Evolutionary conservation across 1,140 invertebrate genomes (phyloP).

Genomic region (Drosophila pseudoobscura): DNA sequence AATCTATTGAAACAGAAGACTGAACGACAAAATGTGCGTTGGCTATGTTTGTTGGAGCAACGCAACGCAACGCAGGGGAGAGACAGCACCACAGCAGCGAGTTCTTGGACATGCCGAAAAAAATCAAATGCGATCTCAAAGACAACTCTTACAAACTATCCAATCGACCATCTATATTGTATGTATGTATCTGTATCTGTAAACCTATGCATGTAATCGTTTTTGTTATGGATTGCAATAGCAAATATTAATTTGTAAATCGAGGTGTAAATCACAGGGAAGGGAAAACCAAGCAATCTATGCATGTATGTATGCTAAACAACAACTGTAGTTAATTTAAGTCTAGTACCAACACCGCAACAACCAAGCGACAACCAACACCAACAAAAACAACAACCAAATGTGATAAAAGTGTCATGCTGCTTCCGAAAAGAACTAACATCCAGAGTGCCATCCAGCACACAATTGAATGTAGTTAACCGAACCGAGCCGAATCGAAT

Average conservation of each 20-base stretch:
- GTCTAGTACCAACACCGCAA: slow-evolving; percentile 71
- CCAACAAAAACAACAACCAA: slow-evolving; percentile 53
- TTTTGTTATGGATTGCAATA: slow-evolving; percentile 71
- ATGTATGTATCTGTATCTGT: slow-evolving; percentile 43
- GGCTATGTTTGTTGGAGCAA: slow-evolving; percentile 44
- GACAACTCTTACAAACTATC: slow-evolving; percentile 51
- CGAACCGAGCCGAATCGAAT: slow-evolving; percentile 12
- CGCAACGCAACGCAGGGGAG: slow-evolving; percentile 17
- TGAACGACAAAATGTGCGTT: slow-evolving; percentile 46
- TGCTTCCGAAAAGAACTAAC: slow-evolving; percentile 60
- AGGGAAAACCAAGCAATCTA: slow-evolving; percentile 68
- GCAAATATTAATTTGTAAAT: slow-evolving; percentile 72
- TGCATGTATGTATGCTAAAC: slow-evolving; percentile 50
- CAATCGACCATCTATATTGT: slow-evolving; percentile 52
- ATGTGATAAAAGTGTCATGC: slow-evolving; percentile 79
- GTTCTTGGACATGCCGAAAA: slow-evolving; percentile 21
- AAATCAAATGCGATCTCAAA: slow-evolving; percentile 64
- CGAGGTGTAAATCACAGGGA: slow-evolving; percentile 57
- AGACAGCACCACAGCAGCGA: slow-evolving; percentile 1
- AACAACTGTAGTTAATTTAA: slow-evolving; percentile 72
- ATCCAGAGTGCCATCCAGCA: slow-evolving; percentile 41
- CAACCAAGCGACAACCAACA: slow-evolving; percentile 46
- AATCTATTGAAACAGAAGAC: slow-evolving; percentile 62
- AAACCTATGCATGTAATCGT: slow-evolving; percentile 55
- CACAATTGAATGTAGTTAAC: slow-evolving; percentile 22